These are phyloP conservation scores for Lasiurus borealis DNA, from an alignment of 2,113 vertebrate genomes.

Conservation along the genomic window DNA sequence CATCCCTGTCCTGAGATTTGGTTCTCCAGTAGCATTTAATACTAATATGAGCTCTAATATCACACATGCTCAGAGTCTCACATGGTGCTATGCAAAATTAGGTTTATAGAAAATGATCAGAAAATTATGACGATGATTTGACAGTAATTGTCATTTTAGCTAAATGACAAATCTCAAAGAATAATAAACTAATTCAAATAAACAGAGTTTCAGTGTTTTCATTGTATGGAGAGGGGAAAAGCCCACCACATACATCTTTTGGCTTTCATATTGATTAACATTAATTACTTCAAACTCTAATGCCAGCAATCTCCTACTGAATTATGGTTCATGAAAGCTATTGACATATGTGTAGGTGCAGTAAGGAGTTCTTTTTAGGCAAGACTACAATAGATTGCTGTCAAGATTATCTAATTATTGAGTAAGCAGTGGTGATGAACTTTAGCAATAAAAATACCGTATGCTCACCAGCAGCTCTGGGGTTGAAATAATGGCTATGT, in stretches of 20 bases:
- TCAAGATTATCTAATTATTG: constrained; percentile 72
- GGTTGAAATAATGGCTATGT: background rate
- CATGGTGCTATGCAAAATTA: background rate
- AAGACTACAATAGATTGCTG: constrained; percentile 42
- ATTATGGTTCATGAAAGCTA: constrained; percentile 76
- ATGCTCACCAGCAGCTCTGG: background rate
- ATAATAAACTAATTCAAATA: constrained; percentile 47
- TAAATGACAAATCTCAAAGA: constrained; percentile 41
- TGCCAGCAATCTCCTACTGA: constrained; percentile 71
- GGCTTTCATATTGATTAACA: constrained; percentile 76
- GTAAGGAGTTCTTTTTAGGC: constrained; percentile 37
- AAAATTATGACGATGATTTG: background rate
- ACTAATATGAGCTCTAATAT: background rate
- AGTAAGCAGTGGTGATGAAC: constrained; percentile 59
- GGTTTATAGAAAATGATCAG: constrained; percentile 4
- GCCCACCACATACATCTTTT: constrained; percentile 49
- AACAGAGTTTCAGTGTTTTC: constrained; percentile 21
- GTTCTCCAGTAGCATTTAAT: background rate
- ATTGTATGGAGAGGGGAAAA: constrained; percentile 24
- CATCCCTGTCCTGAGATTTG: background rate
- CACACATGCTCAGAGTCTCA: background rate
- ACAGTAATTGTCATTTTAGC: background rate
- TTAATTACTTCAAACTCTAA: constrained; percentile 71
- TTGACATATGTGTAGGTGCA: constrained; percentile 51
- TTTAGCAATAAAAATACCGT: constrained; percentile 15